phyloP scores from a whole-genome alignment of 2,113 vertebrate species.

The Meleagris gallopavo region DNA sequence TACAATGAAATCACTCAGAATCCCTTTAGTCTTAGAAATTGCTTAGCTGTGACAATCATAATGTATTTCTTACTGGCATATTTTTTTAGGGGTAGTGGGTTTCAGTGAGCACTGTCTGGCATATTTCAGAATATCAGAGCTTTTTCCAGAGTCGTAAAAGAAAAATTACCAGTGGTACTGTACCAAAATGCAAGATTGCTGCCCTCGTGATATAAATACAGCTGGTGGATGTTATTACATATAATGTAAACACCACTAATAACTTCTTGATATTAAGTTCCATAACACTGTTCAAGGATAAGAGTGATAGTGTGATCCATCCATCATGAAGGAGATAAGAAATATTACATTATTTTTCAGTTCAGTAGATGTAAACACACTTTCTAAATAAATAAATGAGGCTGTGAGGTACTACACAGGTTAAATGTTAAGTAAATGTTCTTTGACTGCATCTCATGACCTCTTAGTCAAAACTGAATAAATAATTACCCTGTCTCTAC shows the following conservation, averaged over 20 bases:
- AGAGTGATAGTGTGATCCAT: background rate
- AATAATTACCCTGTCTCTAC: background rate
- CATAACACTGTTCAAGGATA: background rate
- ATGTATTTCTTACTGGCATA: constrained; percentile 63
- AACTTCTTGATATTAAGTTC: background rate
- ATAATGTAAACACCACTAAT: background rate
- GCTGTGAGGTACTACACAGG: background rate
- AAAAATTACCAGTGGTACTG: background rate
- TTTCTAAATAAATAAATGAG: background rate
- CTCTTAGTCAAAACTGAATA: background rate
- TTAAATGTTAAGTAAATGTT: background rate
- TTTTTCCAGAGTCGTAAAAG: constrained; percentile 29
- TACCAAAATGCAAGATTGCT: background rate
- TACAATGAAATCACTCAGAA: constrained; percentile 68
- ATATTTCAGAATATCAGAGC: constrained; percentile 57
- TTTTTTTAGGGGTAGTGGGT: constrained; percentile 44
- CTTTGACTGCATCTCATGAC: background rate
- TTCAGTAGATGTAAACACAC: background rate
- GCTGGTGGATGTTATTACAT: background rate
- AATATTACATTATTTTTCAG: background rate
- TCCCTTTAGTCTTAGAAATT: constrained; percentile 57
- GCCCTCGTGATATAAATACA: background rate
- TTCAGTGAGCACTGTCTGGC: constrained; percentile 34
- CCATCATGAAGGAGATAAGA: background rate
- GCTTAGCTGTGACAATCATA: constrained; percentile 71